These are phyloP conservation scores for Poeciliopsis turrubarensis DNA, from an alignment of 2,113 vertebrate species.

Conservation along the genomic window DNA sequence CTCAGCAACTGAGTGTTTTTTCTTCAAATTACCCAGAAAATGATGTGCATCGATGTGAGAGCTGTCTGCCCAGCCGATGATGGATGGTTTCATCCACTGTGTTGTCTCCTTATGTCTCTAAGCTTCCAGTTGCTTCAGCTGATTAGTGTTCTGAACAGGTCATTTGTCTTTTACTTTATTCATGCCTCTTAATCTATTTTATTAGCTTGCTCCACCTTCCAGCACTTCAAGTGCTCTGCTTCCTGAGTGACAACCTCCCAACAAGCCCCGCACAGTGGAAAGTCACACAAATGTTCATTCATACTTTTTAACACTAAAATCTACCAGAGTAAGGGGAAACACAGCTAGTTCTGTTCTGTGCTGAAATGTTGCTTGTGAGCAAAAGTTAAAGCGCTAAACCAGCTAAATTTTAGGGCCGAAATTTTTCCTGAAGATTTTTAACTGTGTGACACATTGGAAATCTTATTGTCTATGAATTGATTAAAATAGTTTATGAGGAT, in stretches of 20 bases:
- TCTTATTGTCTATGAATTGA: constrained; percentile 48
- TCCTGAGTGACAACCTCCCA: constrained; percentile 11
- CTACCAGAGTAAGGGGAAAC: constrained; percentile 52
- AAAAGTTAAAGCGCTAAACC: constrained; percentile 50
- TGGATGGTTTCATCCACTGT: constrained; percentile 64
- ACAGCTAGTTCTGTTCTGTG: constrained; percentile 63
- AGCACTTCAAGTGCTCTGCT: constrained; percentile 4
- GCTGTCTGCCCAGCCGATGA: constrained; percentile 51
- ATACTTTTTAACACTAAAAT: constrained; percentile 53
- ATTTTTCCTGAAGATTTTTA: constrained; percentile 44
- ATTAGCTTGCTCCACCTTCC: constrained; percentile 21
- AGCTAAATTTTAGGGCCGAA: constrained; percentile 21
- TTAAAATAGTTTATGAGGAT: constrained; percentile 74
- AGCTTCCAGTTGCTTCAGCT: constrained; percentile 55
- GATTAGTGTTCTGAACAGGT: constrained; percentile 27
- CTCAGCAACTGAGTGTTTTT: constrained; percentile 29
- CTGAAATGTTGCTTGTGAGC: constrained; percentile 68
- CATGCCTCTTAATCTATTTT: constrained; percentile 16
- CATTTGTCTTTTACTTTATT: constrained; percentile 8
- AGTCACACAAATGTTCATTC: constrained; percentile 68
- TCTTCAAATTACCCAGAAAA: constrained; percentile 70
- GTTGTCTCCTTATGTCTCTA: constrained; percentile 54
- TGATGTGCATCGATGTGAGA: constrained; percentile 30
- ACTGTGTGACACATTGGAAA: constrained; percentile 34
- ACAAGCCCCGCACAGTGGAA: constrained; percentile 42